Evolutionary conservation across 64 coral and sea anemone genomes (phyloP), one percentile per base, ranked within the genome.

Genomic region (Pachyseris speciosa): DNA sequence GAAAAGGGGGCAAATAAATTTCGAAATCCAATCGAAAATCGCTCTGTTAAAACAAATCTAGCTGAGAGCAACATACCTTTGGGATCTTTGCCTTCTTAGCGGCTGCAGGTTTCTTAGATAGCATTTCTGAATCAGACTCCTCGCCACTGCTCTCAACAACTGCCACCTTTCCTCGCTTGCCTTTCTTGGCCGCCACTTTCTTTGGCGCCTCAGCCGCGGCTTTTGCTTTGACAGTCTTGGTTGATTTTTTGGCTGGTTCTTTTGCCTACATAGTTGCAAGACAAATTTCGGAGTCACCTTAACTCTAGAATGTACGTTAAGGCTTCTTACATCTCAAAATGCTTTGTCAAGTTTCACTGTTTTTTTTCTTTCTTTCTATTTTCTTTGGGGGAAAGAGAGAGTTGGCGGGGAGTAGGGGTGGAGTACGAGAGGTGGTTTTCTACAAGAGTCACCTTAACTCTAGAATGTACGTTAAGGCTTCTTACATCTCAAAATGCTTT

Each of bases 171-270:
- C 29, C 34, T 22, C 77, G 33, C 33, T 81, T 81, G 19, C 77
- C 77, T 81, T 81, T 81, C 77, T 81, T 81, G 5, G 53, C 36
- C 55, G 77, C 7, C 48, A 57, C 28, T 37, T 79, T 79, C 17
- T 55, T 79, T 57, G 30, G 48, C 29, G 31, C 27, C 17, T 42
- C 53, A 5, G n/a, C n/a, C n/a, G 34, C 52, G 36, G 55, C 77
- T 36, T 71, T 71, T 13, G 34, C 67, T 39, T 71, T 39, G 4
- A 37, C 30, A 34, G 28, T 2, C 33, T 67, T 67, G 4, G 49
- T n/a, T 22, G 52, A 9, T 36, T 61, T 63, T n/a, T 61, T 81
- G 3, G 52, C 24, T 20, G 77, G 2, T 37, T 27, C 53, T 39
- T 81, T 81, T 81, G 77, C 51, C 77, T 81, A 34, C 13, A 4